phyloP scores from a whole-genome alignment of 2,888 invertebrate genomes.

The Spilarctia lutea region DNA sequence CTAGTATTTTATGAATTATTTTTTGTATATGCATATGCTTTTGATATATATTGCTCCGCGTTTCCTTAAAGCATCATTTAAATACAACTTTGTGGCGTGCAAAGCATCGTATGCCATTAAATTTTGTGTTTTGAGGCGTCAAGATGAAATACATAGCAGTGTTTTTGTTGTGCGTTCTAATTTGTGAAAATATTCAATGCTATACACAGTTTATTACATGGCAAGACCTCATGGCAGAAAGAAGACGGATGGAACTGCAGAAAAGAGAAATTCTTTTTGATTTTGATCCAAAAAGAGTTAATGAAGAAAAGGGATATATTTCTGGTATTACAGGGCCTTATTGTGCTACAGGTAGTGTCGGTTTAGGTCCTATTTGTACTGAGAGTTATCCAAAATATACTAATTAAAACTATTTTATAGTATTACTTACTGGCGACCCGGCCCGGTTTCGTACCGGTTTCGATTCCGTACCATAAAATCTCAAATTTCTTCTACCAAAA shows the following conservation, averaged over 20 bases:
- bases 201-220: not conserved
- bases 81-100: not conserved
- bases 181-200: not conserved
- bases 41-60: not conserved
- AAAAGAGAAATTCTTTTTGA: not conserved
- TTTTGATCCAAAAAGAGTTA: too few relatives aligned
- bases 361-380: too few relatives aligned
- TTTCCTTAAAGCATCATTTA: too few relatives aligned
- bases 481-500: too few relatives aligned
- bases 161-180: not conserved
- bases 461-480: too few relatives aligned
- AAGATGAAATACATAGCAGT: not conserved
- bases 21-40: too few relatives aligned
- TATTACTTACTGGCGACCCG: not conserved
- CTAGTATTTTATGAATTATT: not conserved
- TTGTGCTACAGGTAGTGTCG: too few relatives aligned
- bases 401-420: not conserved
- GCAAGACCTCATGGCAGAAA: not conserved
- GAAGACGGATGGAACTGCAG: not conserved
- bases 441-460: too few relatives aligned
- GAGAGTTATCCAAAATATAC: too few relatives aligned
- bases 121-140: not conserved
- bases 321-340: too few relatives aligned
- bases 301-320: not conserved
- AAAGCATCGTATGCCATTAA: too few relatives aligned